phyloP scores from a whole-genome alignment of 2,113 vertebrate species.

The Patagioenas fasciata region DNA sequence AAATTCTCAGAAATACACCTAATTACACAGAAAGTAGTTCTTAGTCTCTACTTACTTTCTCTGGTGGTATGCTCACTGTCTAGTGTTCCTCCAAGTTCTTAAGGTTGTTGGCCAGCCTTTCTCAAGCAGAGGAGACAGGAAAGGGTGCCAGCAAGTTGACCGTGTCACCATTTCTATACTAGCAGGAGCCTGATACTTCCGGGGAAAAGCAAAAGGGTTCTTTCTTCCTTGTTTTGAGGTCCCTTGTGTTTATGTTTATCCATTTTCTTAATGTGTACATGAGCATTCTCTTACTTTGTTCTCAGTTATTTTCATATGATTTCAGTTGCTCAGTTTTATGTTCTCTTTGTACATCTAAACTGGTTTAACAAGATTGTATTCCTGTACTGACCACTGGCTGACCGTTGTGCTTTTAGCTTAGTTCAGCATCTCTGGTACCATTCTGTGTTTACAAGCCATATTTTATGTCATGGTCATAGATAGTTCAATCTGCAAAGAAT shows the following conservation, averaged over 20 bases:
- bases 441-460: not conserved
- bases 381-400: not conserved
- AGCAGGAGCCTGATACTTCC: not conserved
- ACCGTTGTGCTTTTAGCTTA: not conserved
- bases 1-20: not conserved
- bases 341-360: not conserved
- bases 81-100: not conserved
- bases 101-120: not conserved
- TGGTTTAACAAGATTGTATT: not conserved
- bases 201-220: not conserved
- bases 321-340: not conserved
- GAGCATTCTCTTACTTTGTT: not conserved
- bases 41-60: not conserved
- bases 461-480: not conserved
- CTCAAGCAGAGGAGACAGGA: not conserved
- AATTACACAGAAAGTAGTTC: not conserved
- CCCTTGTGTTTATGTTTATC: not conserved
- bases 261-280: not conserved
- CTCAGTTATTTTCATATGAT: not conserved
- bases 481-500: not conserved
- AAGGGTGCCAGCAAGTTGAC: not conserved
- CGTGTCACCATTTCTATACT: not conserved
- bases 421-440: not conserved
- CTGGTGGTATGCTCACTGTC: not conserved
- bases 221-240: not conserved